A percentile compares a stretch with the other conserved stretches of the same genome.
These are phyloP conservation scores for Nasonia oneida DNA, from an alignment of 2,888 invertebrate genomes.

Conservation along the genomic window DNA sequence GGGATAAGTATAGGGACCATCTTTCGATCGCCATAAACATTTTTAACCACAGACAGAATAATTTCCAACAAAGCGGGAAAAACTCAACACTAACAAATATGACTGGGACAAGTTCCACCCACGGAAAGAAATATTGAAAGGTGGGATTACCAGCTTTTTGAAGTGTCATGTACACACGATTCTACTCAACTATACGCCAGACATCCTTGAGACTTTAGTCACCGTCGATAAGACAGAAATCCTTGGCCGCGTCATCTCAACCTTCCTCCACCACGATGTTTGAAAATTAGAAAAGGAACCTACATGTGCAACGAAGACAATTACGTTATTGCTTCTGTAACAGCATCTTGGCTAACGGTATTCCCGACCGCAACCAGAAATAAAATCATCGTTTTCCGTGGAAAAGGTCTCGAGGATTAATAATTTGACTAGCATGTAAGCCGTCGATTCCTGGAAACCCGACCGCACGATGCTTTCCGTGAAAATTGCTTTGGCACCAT, in stretches of 20 bases:
- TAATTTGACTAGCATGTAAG: neutral
- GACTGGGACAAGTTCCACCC: too few relatives aligned
- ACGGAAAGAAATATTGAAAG: too few relatives aligned
- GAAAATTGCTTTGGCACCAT: constrained; percentile 30
- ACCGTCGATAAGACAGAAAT: neutral
- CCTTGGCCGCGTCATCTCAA: neutral
- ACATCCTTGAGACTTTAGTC: neutral
- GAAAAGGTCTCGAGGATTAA: constrained; percentile 15
- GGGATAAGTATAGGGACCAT: too few relatives aligned
- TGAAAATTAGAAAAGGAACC: neutral
- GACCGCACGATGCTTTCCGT: constrained; percentile 30
- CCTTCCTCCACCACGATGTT: neutral
- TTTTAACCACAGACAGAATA: too few relatives aligned
- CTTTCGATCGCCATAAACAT: too few relatives aligned
- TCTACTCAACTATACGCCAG: too few relatives aligned
- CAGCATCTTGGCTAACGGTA: neutral
- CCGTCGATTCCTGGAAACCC: neutral
- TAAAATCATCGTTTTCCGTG: constrained; percentile 7
- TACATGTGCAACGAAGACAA: neutral
- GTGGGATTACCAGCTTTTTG: too few relatives aligned
- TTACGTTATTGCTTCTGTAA: neutral
- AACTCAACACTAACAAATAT: too few relatives aligned
- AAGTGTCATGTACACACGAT: too few relatives aligned
- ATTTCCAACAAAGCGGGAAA: too few relatives aligned
- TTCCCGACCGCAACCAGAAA: neutral